Base-by-base conservation (phyloP, 92 coral and sea anemone genomes). In the Heteractis magnifica region DNA sequence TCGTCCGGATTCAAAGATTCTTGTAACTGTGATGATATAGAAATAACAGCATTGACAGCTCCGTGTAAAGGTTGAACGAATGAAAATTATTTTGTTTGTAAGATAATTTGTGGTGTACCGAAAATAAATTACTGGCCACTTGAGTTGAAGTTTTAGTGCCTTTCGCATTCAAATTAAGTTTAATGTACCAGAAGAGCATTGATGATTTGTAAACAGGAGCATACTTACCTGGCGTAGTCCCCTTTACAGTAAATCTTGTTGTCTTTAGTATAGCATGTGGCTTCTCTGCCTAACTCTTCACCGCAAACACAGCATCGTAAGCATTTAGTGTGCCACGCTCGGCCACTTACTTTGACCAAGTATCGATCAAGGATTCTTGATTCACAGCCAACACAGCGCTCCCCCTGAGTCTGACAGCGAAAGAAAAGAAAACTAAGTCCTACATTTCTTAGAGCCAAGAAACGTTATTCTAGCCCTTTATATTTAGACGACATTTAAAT, bases 201-300 rank as follows among this genome's bases (percentile, higher is more conserved):
- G 23, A 68, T 23, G 49, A 68, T 26, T 65, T 68, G 73, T 68
- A 75, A 74, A 51, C 16, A 74, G 34, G 3, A 41, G 79, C 12
- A 4, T 75, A 20, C 18, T 53, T 85, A 97, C 99, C 99, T 97
- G 4, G 99, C 99, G 70, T 97, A 97, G 76, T 97, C 99, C 10
- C 91, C 91, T 52, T 97, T 97, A 86, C 99, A 97, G 84, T 94
- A 97, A 21, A 97, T 97, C 83, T 89, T 92, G 80, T 89, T 92
- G 51, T 97, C 99, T 79, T 97, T 97, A 14, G 99, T 94, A 76
- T 97, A 97, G 80, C 99, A 97, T 6, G 97, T 97, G n/a, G 99
- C 95, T 81, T 94, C 99, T n/a, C 91, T 89, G 19, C 98, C 99
- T 18, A 97, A 85, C 23, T 97, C 98, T 49, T 88, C 85, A 34